Base-by-base conservation (phyloP, 1,140 invertebrate species). In the Sminthurides bifidus region DNA sequence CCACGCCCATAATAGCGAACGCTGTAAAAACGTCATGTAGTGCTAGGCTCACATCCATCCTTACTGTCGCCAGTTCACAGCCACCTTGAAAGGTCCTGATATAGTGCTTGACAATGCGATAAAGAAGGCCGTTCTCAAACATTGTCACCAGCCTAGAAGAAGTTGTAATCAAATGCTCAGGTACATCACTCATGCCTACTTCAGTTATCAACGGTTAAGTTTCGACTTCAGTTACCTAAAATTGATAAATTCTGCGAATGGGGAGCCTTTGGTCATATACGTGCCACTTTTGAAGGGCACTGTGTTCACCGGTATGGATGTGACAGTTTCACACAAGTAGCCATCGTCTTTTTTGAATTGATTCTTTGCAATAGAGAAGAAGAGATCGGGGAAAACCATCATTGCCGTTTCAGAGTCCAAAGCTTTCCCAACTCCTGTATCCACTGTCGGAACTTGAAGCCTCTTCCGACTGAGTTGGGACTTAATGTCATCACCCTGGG, bases 201-300 rank as follows among this genome's bases (percentile, higher is more conserved):
- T 12, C 15, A 41, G 15, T 41, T 8, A 17, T 17, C 6, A 41
- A 8, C 10, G 17, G 40, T 41, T 8, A 41, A 41, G 17, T 19
- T 15, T 41, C 29, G 6, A 46, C 10, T 19, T 19, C n/a, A 43
- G n/a, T 14, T 46, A 46, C 44, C 23, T 5, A 12, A 46, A 23
- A 33, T 49, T 49, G 46, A 49, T 33, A 19, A 49, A 49, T 35
- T 49, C 46, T 21, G 31, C 35, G 10, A 6, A 19, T 3, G 24
- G 24, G 6, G 46, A 30, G 5, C 10, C 17, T 26, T 33, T 49
- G 3, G 3, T 33, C 3, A 49, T 21, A 8, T n/a, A 8, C 46
- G 35, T 49, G 17, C 46, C 46, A 49, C 46, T 35, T 17, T 31
- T 5, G 35, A 49, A 49, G 21, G 46, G 46, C 10, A 49, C 46